Evolutionary conservation across 2,797 vertebrate species (phyloP).

Genomic region (Miichthys miiuy): DNA sequence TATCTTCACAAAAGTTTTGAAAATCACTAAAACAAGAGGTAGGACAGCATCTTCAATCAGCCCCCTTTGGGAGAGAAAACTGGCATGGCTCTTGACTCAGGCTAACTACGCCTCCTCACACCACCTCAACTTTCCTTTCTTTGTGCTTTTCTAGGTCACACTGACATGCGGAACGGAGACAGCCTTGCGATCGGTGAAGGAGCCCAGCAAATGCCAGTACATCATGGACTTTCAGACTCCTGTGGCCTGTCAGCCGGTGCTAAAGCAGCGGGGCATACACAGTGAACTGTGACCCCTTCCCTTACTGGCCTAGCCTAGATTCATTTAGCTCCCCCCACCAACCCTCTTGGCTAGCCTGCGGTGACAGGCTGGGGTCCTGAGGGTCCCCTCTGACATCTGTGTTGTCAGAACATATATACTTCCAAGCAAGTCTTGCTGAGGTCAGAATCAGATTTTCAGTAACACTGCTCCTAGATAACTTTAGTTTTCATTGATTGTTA

Average conservation of each 20-base stretch:
- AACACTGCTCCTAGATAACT: conserved; percentile 39
- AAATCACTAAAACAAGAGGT: conserved; percentile 28
- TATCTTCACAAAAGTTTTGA: conserved; percentile 18
- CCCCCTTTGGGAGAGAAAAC: conserved; percentile 37
- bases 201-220: conserved; percentile 81
- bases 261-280: conserved; percentile 71
- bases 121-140: conserved; percentile 64
- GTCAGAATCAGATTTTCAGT: conserved; percentile 59
- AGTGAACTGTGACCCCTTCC: conserved; percentile 73
- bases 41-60: conserved; percentile 40
- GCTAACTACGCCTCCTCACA: conserved; percentile 68
- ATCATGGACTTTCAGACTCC: conserved; percentile 78
- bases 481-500: conserved; percentile 47
- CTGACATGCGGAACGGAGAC: conserved; percentile 88
- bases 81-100: conserved; percentile 68
- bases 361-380: conserved; percentile 71
- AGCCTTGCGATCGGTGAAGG: conserved; percentile 84
- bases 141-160: conserved; percentile 87
- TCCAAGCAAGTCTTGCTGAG: conserved; percentile 67
- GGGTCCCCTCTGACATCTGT: conserved; percentile 75
- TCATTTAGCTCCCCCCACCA: conserved; percentile 39
- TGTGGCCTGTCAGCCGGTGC: conserved; percentile 71
- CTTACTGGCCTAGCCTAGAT: conserved; percentile 64
- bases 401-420: conserved; percentile 78
- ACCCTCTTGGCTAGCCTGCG: conserved; percentile 36